These are phyloP conservation scores for Hiodon tergisus DNA, from an alignment of 2,113 vertebrate genomes.

Conservation along the genomic window DNA sequence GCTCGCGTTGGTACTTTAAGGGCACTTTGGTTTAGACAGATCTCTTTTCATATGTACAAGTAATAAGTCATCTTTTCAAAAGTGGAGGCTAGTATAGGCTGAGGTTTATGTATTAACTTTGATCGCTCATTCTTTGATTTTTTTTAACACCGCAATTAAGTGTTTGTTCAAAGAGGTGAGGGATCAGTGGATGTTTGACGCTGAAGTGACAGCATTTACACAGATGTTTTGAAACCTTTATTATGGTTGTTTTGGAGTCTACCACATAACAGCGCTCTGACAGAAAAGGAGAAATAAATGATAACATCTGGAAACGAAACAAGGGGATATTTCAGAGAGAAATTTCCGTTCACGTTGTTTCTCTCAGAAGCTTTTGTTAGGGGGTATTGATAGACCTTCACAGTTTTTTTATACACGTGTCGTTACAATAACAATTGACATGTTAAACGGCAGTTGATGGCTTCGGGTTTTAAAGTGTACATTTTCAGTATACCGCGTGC, in stretches of 20 bases:
- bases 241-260: conserved; percentile 40
- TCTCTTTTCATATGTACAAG: conserved; percentile 38
- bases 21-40: conserved; percentile 13
- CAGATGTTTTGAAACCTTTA: conserved; percentile 49
- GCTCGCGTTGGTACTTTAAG: too few species aligned
- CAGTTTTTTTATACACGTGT: too few species aligned
- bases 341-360: not conserved
- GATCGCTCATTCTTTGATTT: conserved; percentile 44
- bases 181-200: conserved; percentile 64
- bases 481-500: too few species aligned
- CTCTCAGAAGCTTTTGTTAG: not conserved
- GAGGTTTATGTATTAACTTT: conserved; percentile 44
- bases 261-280: conserved; percentile 29
- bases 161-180: conserved; percentile 60
- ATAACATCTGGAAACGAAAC: conserved; percentile 55
- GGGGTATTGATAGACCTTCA: too few species aligned
- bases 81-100: not conserved
- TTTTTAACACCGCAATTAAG: conserved; percentile 63
- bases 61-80: conserved; percentile 15
- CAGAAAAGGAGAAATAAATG: conserved; percentile 55
- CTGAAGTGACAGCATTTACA: conserved; percentile 63
- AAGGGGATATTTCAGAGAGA: conserved; percentile 11
- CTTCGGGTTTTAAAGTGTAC: too few species aligned
- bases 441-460: not conserved
- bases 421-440: not conserved